phyloP scores from a whole-genome alignment of 2,113 vertebrate species.

The Salvelinus alpinus region DNA sequence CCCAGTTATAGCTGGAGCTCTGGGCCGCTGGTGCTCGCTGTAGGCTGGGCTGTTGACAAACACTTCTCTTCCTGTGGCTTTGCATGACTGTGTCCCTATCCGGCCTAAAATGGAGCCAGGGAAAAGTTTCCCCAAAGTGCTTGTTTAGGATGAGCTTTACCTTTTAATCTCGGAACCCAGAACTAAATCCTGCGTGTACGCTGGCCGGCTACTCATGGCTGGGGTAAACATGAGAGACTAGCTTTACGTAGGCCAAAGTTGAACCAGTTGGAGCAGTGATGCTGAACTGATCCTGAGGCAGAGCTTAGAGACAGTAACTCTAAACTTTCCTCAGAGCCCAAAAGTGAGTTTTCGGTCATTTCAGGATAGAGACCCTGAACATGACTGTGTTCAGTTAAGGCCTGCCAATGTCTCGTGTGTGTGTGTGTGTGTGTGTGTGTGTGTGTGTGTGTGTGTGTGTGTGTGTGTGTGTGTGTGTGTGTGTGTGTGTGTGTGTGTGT shows the following conservation, averaged over 20 bases:
- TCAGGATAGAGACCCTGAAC: no score
- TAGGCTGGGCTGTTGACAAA: conserved; percentile 31
- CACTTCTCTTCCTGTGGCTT: conserved; percentile 22
- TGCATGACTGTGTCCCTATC: conserved; percentile 32
- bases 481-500: no score
- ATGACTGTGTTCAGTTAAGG: no score
- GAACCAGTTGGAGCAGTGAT: conserved; percentile 13
- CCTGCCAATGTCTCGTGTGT: no score
- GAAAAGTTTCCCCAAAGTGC: conserved; percentile 29
- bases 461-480: no score
- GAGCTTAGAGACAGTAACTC: conserved; percentile 34
- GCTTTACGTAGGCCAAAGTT: no score
- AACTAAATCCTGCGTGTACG: no score
- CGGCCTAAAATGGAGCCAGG: conserved; percentile 24
- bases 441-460: no score
- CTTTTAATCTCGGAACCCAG: no score
- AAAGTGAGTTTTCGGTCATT: neutral
- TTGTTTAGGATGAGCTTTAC: conserved; percentile 51
- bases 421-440: no score
- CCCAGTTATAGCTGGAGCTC: conserved; percentile 39
- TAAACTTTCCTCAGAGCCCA: conserved; percentile 30
- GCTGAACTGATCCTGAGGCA: conserved; percentile 26
- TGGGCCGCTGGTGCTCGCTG: conserved; percentile 25
- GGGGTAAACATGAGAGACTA: neutral
- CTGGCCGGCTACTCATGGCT: neutral